These are phyloP conservation scores for Mionectes olivaceus DNA, from an alignment of 2,797 vertebrate genomes.

Conservation along the genomic window DNA sequence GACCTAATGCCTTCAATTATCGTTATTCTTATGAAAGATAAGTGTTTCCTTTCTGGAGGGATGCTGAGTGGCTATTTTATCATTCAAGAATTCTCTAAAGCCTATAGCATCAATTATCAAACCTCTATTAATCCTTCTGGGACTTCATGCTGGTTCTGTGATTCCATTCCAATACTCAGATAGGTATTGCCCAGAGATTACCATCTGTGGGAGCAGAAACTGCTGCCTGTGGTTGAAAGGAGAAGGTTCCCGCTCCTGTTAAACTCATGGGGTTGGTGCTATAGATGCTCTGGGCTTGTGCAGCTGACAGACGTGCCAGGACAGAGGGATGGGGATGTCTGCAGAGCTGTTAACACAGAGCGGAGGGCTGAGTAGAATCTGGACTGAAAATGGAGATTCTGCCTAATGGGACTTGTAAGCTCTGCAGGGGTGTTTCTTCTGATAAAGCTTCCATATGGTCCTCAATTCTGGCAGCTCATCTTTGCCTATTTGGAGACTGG, in stretches of 20 bases:
- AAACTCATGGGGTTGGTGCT: not conserved
- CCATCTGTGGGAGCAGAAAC: not conserved
- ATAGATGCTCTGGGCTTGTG: not conserved
- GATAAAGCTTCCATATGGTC: slow-evolving; percentile 70
- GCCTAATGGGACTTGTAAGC: slow-evolving; percentile 57
- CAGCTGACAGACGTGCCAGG: not conserved
- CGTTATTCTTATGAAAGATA: not conserved
- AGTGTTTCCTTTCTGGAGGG: not conserved
- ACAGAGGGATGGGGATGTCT: slow-evolving; percentile 24
- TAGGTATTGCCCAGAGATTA: not conserved
- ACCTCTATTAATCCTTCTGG: not conserved
- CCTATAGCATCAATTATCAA: not conserved
- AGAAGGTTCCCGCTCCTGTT: not conserved
- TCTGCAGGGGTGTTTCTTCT: slow-evolving; percentile 64
- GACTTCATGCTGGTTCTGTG: not conserved
- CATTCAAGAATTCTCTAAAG: not conserved
- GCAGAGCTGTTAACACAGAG: slow-evolving; percentile 24
- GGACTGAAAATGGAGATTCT: slow-evolving; percentile 64
- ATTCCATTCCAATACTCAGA: not conserved
- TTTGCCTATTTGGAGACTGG: slow-evolving; percentile 47
- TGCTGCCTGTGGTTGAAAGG: not conserved
- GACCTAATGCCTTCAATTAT: not conserved
- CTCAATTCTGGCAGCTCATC: slow-evolving; percentile 55
- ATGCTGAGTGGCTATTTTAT: not conserved
- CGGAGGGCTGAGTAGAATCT: not conserved